A percentile compares a stretch with the other conserved stretches of the same genome.
Conservation (phyloP, 2,888 invertebrate species). For the Ditula angustiorana region DNA sequence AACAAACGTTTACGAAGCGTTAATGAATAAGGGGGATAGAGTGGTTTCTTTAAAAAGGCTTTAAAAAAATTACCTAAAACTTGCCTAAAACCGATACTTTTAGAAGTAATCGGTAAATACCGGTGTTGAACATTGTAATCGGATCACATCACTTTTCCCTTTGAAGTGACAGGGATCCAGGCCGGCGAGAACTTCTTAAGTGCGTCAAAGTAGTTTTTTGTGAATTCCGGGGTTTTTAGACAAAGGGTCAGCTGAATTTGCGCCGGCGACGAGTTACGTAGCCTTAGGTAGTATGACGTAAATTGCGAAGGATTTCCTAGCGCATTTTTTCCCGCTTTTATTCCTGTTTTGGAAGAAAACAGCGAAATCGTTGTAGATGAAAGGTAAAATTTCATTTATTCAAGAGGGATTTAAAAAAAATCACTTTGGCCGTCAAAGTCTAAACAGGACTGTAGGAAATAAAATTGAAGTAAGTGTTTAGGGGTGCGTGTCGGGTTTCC, state of each 20-base stretch:
- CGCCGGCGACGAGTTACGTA: neutral
- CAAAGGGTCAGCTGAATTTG: neutral
- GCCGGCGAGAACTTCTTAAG: conserved; percentile 5
- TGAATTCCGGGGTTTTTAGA: neutral
- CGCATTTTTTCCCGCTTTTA: neutral
- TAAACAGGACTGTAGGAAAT: too few relatives aligned
- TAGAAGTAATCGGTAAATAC: neutral
- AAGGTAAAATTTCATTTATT: too few relatives aligned
- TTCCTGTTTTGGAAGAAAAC: neutral
- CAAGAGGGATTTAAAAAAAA: too few relatives aligned
- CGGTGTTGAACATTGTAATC: neutral
- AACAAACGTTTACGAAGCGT: too few relatives aligned
- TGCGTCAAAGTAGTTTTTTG: conserved; percentile 28
- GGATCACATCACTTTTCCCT: neutral
- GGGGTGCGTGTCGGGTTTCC: too few relatives aligned
- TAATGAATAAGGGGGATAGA: too few relatives aligned
- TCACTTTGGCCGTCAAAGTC: too few relatives aligned
- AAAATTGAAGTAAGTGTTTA: too few relatives aligned
- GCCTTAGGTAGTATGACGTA: neutral
- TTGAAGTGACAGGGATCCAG: conserved; percentile 20
- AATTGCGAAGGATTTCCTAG: neutral
- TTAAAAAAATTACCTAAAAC: too few relatives aligned
- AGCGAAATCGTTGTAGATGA: too few relatives aligned
- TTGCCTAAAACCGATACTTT: neutral
- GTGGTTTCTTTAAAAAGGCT: too few relatives aligned